These are phyloP conservation scores for Erannis defoliaria DNA, from an alignment of 2,888 invertebrate genomes.

Conservation along the genomic window DNA sequence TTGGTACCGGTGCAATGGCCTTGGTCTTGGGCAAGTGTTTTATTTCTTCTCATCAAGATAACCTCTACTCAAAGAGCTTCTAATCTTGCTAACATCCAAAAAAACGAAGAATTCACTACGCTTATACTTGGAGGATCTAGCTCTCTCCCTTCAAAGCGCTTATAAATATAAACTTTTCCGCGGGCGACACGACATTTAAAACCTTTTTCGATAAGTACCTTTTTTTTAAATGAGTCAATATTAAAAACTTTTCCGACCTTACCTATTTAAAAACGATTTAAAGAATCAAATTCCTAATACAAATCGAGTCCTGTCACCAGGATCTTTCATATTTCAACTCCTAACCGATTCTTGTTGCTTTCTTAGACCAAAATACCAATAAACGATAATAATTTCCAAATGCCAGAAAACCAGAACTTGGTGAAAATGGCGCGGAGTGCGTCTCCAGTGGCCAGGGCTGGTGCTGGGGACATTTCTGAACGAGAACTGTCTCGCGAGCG, in stretches of 20 bases:
- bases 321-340: slow-evolving; percentile 19
- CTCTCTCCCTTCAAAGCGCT: too few species aligned
- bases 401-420: slow-evolving; percentile 64
- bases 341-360: slow-evolving; percentile 33
- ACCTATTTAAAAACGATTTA: not conserved
- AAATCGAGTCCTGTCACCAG: slow-evolving; percentile 46
- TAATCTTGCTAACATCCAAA: too few species aligned
- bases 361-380: slow-evolving; percentile 24
- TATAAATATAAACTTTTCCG: too few species aligned
- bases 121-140: too few species aligned
- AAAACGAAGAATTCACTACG: too few species aligned
- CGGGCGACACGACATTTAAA: not conserved
- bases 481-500: slow-evolving; percentile 72
- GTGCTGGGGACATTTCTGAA: slow-evolving; percentile 79
- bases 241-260: slow-evolving; percentile 12
- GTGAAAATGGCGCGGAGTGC: slow-evolving; percentile 67
- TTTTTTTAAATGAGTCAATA: not conserved
- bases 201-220: slow-evolving; percentile 11
- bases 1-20: too few species aligned
- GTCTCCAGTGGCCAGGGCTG: slow-evolving; percentile 70
- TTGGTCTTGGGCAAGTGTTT: too few species aligned
- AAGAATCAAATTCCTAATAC: slow-evolving; percentile 25
- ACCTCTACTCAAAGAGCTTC: too few species aligned
- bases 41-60: too few species aligned
- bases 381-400: slow-evolving; percentile 3